phyloP scores from a whole-genome alignment of 2,888 invertebrate species.

The Cordilura impudica region DNA sequence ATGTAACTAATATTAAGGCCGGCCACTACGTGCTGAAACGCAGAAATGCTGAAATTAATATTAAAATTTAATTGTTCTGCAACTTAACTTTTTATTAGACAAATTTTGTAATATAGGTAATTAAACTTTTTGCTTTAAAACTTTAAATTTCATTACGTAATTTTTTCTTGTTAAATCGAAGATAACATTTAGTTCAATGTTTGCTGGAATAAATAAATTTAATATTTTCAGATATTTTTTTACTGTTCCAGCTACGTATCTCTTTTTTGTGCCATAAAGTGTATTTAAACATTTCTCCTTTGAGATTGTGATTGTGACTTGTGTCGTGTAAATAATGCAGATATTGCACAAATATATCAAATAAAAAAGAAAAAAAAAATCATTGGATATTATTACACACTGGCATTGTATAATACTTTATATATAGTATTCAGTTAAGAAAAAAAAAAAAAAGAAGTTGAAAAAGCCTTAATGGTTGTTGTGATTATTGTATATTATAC shows the following conservation, averaged over 20 bases:
- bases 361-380: background rate
- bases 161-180: no score
- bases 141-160: no score
- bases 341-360: conserved; percentile 52
- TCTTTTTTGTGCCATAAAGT: conserved; percentile 1
- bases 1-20: no score
- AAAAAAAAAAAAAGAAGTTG: background rate
- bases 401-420: background rate
- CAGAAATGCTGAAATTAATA: no score
- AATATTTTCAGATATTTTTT: background rate
- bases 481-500: conserved; percentile 47
- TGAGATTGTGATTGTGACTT: conserved; percentile 42
- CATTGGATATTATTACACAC: background rate
- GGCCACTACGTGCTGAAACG: no score
- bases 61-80: no score
- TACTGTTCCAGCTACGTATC: background rate
- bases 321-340: conserved; percentile 58
- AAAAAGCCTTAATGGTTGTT: conserved; percentile 47
- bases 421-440: background rate
- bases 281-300: conserved; percentile 32
- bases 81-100: no score
- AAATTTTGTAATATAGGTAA: no score
- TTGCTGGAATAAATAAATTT: no score
- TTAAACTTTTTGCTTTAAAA: no score
- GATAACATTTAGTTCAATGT: no score